These are phyloP conservation scores for Antheraea mylitta DNA, from an alignment of 1,140 invertebrate species.

Conservation along the genomic window DNA sequence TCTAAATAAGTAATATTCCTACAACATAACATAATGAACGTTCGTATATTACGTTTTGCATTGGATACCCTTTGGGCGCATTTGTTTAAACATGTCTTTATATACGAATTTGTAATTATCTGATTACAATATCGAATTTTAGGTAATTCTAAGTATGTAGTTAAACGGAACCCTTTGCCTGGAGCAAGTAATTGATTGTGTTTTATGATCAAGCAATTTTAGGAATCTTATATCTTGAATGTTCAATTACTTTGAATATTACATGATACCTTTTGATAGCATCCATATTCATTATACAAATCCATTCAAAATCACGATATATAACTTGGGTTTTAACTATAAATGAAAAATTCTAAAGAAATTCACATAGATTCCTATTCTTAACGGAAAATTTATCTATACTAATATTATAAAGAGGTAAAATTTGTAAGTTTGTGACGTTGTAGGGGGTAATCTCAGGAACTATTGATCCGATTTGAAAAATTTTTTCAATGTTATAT, in stretches of 20 bases:
- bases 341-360: too few species aligned
- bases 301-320: too few species aligned
- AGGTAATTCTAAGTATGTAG: not conserved
- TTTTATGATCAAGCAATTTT: not conserved
- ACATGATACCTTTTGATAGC: not conserved
- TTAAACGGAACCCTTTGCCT: not conserved
- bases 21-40: conserved; percentile 5
- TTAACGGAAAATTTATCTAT: too few species aligned
- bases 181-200: not conserved
- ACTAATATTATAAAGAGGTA: too few species aligned
- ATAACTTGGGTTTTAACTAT: too few species aligned
- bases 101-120: not conserved
- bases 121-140: not conserved
- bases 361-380: too few species aligned
- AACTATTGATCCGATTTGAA: too few species aligned
- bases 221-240: not conserved
- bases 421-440: too few species aligned
- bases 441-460: too few species aligned
- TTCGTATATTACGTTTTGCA: not conserved
- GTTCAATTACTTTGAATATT: not conserved
- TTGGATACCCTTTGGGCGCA: not conserved
- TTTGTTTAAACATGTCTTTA: conserved; percentile 3
- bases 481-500: too few species aligned
- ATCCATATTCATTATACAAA: not conserved
- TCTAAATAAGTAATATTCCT: not conserved